Base-by-base conservation (phyloP, 2,797 vertebrate species). In the Microctenopoma steveboyesi region DNA sequence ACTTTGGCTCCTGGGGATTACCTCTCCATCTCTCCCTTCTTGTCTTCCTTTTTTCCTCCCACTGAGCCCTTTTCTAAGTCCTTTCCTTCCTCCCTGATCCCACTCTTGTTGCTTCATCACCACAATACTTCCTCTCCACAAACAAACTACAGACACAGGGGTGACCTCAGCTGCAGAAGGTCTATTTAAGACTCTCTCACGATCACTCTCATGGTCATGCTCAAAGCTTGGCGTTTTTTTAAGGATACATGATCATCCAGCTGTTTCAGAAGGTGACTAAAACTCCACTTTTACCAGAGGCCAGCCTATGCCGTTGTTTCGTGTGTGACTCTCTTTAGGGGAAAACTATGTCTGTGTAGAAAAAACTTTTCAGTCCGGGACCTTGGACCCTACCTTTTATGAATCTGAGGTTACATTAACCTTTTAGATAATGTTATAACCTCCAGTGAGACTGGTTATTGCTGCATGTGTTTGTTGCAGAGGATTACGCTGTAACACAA, bases 11-110 rank as follows among this genome's bases (percentile, higher is more conserved):
- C 80, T 78, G 63, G 81, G 88, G 84, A 90, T 90, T 88, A 87
- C 72, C 70, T 77, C 77, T 78, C 66, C 73, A 62, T 79, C 62
- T 76, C 78, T 80, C 67, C 72, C 71, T 79, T 81, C 76, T 82
- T 74, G 78, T 87, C 85, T 83, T 78, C 67, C 63, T 79, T 69
- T 56, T 83, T 87, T 92, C 88, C 84, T 85, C 66, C 86, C 74
- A 53, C 85, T 85, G 85, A 86, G 86, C 88, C 68, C 74, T 81
- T 68, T 57, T 80, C 67, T 88, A 87, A 92, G 84, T 87, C 86
- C 80, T 77, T 89, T 92, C 86, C 85, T 90, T 91, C 86, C 89
- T 86, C 78, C 73, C 77, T 88, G 76, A 89, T 89, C 86, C 88
- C 33, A 35, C 74, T 81, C 72, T 80, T 75, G 78, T 89, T 84